Evolutionary conservation across 2,797 vertebrate genomes (phyloP), one percentile per base, ranked within the genome.

Genomic region (Sciurus vulgaris): DNA sequence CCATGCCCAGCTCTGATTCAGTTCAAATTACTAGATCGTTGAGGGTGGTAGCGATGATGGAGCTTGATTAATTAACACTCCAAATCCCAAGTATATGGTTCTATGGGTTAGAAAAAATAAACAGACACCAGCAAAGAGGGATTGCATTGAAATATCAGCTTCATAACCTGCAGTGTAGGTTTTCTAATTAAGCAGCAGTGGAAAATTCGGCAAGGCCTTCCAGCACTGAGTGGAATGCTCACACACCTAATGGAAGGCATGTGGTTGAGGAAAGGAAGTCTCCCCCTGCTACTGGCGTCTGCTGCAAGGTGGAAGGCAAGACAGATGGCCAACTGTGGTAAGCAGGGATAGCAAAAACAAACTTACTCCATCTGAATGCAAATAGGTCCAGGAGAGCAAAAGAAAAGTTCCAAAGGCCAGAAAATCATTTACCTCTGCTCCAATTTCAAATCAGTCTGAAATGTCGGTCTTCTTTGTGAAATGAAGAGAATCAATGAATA

Each of bases 41-140:
- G 20, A 14, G 41, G 7, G 38, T 28, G 15, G 67, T 56, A 63
- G 15, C 22, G 4, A 26, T 51, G 28, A 14, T 94, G 11, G 1
- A 30, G 35, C 74, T 54, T 91, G 35, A 41, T 82, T 92, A 88
- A 85, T 90, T 49, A 84, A 72, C 22, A 89, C 14, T 47, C 13
- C n/a, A 76, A 70, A 67, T 22, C 7, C 49, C 28, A 69, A 84
- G 81, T 67, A n/a, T 41, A 72, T 9, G 24, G n/a, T 33, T 12
- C 24, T 33, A 86, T 5, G 7, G 22, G 18, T 63, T 33, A 74
- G 24, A n/a, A 76, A 72, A 77, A 26, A 72, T 76, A 83, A 94
- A 87, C 5, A 76, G 86, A 77, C 78, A 61, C 1, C 2, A 2
- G 18, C 22, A 65, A 82, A 41, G 8, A 44, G 7, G 26, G n/a